phyloP scores from a whole-genome alignment of 92 coral and sea anemone genomes.

The Isaurus tuberculatus region DNA sequence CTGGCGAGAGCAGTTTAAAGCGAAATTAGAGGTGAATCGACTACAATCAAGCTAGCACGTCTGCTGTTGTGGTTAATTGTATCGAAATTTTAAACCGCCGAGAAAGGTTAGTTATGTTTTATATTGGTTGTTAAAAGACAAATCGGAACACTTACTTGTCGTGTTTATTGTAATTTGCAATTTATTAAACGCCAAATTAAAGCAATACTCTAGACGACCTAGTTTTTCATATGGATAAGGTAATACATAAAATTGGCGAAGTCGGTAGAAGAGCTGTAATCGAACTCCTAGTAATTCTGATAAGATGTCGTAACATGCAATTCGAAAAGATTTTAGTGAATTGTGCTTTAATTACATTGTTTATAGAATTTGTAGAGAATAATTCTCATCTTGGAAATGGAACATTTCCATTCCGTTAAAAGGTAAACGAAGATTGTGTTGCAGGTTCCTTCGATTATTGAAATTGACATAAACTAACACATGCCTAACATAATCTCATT shows the following conservation, averaged over 20 bases:
- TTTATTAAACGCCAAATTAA: background rate
- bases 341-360: too few species aligned
- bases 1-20: background rate
- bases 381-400: too few species aligned
- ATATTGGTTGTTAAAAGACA: background rate
- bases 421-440: too few species aligned
- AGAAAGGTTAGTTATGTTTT: slow-evolving; percentile 18
- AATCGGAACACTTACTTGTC: background rate
- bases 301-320: too few species aligned
- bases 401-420: too few species aligned
- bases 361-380: too few species aligned
- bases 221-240: background rate
- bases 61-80: background rate
- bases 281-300: too few species aligned
- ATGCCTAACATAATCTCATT: background rate
- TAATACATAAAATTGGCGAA: background rate
- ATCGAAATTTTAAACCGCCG: slow-evolving; percentile 1
- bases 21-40: background rate
- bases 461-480: background rate
- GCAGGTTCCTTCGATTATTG: background rate
- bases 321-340: too few species aligned
- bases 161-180: background rate
- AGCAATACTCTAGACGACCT: background rate
- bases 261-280: background rate
- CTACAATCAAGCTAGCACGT: background rate